Base-by-base conservation (phyloP, 2,113 vertebrate genomes). In the Festucalex cinctus region DNA sequence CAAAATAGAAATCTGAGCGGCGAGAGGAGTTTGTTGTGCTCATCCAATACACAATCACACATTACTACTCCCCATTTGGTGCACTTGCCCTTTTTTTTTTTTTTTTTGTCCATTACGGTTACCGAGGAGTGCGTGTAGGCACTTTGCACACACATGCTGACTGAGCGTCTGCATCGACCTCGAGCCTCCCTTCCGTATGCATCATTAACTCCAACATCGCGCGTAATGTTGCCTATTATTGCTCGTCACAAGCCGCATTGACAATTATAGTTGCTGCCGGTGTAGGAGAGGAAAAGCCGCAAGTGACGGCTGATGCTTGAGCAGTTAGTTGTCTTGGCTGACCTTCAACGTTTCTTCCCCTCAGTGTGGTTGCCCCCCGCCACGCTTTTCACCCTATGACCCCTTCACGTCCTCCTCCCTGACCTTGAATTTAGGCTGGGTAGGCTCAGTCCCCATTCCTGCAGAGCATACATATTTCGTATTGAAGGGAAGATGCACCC, bases 391-490 rank as follows among this genome's bases (percentile, higher is more conserved):
- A 75, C 74, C 70, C 69, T 75, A 67, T 79, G 75, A 80, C 77
- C 74, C 54, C 56, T 49, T 79, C 71, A 51, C 63, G 76, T 76
- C 68, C 68, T 66, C 66, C 71, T 83, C 76, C 78, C 65, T 73
- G 73, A 86, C 81, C 85, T 84, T 77, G 77, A 79, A 54, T 60
- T 71, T 68, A 54, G 53, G 49, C 70, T 75, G 60, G 65, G 77
- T 68, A 75, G 74, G 74, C 58, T 39, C 78, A 61, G 63, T 69
- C 68, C 37, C 41, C 24, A 4, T 26, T 54, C 59, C 60, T 66
- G 35, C 70, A 28, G 19, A 65, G 49, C 75, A 83, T 84, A 51
- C 73, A 78, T 75, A 81, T 79, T 81, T 81, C 12, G 81, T 73
- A 66, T 36, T 80, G 28, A 58, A 79, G 73, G 66, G 74, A 9